phyloP scores from a whole-genome alignment of 2,797 vertebrate genomes.

The Xerus rutilus region DNA sequence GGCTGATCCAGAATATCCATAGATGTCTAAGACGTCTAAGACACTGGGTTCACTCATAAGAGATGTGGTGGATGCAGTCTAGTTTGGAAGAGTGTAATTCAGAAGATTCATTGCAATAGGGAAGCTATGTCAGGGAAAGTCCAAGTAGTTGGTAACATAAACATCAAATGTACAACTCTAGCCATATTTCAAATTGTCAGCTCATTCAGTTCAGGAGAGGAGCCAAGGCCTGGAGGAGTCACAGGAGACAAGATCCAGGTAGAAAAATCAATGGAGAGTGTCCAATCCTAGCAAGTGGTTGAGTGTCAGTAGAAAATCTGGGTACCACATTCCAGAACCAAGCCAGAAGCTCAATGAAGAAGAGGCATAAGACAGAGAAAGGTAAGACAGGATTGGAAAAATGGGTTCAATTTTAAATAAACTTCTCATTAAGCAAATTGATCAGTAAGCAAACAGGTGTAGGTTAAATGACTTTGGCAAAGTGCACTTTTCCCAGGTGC shows the following conservation, averaged over 20 bases:
- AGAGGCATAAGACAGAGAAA: background rate
- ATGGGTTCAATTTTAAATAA: constrained; percentile 57
- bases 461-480: constrained; percentile 70
- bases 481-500: constrained; percentile 24
- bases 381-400: background rate
- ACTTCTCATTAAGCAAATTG: constrained; percentile 43
- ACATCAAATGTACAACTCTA: background rate
- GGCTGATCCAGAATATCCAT: background rate
- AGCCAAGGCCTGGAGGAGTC: background rate
- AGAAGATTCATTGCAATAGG: background rate
- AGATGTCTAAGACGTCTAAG: background rate
- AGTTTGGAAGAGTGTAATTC: background rate
- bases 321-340: background rate
- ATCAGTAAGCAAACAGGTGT: constrained; percentile 54
- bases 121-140: background rate
- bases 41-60: background rate
- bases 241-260: background rate
- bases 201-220: background rate
- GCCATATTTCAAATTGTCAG: background rate
- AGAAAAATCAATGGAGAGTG: background rate
- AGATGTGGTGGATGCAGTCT: background rate
- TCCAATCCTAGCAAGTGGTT: background rate
- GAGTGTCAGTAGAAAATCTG: background rate
- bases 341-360: background rate
- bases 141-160: background rate